Percentiles rank a stretch among this genome's conserved stretches.
Conservation (phyloP, 1,140 invertebrate genomes). For the Pygmarrhopalites habei region DNA sequence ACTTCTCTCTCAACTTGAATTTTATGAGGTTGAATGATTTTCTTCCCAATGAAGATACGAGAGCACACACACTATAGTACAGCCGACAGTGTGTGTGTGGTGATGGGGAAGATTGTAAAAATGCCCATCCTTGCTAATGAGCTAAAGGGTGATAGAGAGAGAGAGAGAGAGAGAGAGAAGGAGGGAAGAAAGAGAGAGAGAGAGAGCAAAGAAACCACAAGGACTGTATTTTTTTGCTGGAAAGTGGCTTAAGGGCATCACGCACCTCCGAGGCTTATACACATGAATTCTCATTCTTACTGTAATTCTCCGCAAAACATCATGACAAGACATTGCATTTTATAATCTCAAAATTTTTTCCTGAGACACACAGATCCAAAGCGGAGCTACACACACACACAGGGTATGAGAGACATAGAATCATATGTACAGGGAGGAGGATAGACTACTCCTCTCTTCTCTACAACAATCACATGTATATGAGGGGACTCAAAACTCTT, state of each 20-base stretch:
- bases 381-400: no score
- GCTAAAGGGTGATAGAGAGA: slow-evolving; percentile 5
- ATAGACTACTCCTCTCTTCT: no score
- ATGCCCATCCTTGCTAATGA: not conserved
- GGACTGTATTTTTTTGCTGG: slow-evolving; percentile 21
- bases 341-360: slow-evolving; percentile 2
- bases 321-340: slow-evolving; percentile 17
- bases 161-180: slow-evolving; percentile 11
- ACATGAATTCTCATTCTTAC: slow-evolving; percentile 14
- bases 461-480: no score
- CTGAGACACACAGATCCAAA: not conserved
- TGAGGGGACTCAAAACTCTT: no score
- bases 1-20: no score
- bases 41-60: no score
- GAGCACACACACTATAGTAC: no score
- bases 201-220: slow-evolving; percentile 15
- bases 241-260: slow-evolving; percentile 30
- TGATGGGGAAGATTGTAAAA: not conserved
- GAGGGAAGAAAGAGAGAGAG: slow-evolving; percentile 2
- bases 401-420: no score
- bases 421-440: no score
- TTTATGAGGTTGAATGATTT: no score
- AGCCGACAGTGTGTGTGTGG: no score
- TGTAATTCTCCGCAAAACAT: slow-evolving; percentile 28
- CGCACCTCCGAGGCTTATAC: slow-evolving; percentile 24